These are phyloP conservation scores for Epirrhoe alternata DNA, from an alignment of 2,888 invertebrate species.

Conservation along the genomic window DNA sequence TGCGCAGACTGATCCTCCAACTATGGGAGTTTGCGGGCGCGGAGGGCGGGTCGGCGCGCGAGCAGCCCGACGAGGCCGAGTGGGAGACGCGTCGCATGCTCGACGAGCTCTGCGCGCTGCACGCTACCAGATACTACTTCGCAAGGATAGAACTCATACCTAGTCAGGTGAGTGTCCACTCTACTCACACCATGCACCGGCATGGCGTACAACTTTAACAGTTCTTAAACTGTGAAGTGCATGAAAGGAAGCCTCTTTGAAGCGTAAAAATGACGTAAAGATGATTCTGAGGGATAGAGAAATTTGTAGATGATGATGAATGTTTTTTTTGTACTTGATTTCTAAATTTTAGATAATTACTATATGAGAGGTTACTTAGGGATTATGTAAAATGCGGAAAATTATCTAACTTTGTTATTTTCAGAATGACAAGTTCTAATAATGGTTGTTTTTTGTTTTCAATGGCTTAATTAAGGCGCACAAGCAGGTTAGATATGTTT, in stretches of 20 bases:
- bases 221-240: too few relatives aligned
- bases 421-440: conserved; percentile 19
- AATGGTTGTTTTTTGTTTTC: conserved; percentile 38
- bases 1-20: conserved; percentile 76
- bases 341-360: too few relatives aligned
- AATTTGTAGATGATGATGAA: too few relatives aligned
- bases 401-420: too few relatives aligned
- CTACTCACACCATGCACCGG: too few relatives aligned
- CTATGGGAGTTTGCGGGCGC: conserved; percentile 83
- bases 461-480: conserved; percentile 46
- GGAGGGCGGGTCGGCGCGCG: conserved; percentile 85
- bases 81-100: conserved; percentile 92
- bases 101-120: conserved; percentile 91
- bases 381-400: too few relatives aligned
- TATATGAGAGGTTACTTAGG: too few relatives aligned
- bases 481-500: conserved; percentile 48
- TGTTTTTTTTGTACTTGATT: too few relatives aligned
- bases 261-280: too few relatives aligned
- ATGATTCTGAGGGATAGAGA: too few relatives aligned
- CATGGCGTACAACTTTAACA: too few relatives aligned
- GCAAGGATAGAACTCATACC: conserved; percentile 91
- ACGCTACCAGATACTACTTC: conserved; percentile 94
- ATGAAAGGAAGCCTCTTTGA: too few relatives aligned
- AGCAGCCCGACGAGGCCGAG: conserved; percentile 92
- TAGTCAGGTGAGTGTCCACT: conserved; percentile 85